Evolutionary conservation across 1,140 invertebrate genomes (phyloP), one percentile per base, ranked within the genome.

Genomic region (Drosophila kohkoa): DNA sequence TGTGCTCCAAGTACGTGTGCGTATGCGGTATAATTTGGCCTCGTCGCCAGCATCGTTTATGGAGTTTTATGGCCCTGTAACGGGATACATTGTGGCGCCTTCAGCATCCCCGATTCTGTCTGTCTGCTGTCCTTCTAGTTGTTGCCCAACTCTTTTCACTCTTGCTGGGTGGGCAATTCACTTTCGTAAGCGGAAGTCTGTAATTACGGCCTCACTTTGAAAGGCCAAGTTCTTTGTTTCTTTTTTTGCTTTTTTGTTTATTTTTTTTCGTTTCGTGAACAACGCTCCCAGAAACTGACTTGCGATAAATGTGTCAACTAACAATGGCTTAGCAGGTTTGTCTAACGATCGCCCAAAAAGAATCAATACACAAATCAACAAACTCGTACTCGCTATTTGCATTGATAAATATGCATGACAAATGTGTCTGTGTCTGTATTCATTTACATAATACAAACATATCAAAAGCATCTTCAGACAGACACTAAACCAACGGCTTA

Each of bases 71-170:
- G 77, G 87, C 68, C 79, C 48, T 85, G 88, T 83, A 91, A 91
- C 81, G 63, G 89, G 83, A 91, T 82, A 91, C 88, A 52, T 85
- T 91, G 81, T 91, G 88, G 85, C 88, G 88, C 88, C 88, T 90
- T 65, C 65, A 72, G 70, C 71, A 75, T 30, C 16, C 16, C 55
- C 58, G 59, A 64, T 32, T 58, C 67, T 59, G 46, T 71, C 58
- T 55, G 43, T 48, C 41, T 54, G 13, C 38, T 11, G 35, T n/a
- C 5, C 10, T 10, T 35, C 35, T 32, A 5, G 3, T 0, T 20
- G 16, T 2, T 32, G 30, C 30, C 30, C 30, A 32, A 32, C 30
- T 32, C 30, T 32, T 30, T 10, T 10, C 54, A 7, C 10, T 48
- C 52, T 59, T 28, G 65, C 55, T 68, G 76, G 82, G 54, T 55